phyloP scores from a whole-genome alignment of 2,888 invertebrate species.

The Scrobipalpa costella region DNA sequence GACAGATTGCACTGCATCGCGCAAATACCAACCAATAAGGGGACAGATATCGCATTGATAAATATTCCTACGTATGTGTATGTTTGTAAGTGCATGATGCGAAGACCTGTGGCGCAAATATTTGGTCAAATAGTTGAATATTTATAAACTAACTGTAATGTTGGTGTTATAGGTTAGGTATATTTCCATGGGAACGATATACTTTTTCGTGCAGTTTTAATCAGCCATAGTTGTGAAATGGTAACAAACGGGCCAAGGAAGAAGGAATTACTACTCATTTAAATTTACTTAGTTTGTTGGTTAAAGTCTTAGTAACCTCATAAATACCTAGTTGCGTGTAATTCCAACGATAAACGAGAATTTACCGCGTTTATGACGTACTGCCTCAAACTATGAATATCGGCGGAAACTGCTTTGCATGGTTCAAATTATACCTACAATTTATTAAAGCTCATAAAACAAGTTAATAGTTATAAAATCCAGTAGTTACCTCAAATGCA shows the following conservation, averaged over 20 bases:
- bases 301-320: neutral
- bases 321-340: neutral
- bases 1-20: slow-evolving; percentile 24
- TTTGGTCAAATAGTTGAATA: neutral
- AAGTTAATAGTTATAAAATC: no score
- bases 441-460: no score
- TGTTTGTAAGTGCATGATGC: slow-evolving; percentile 2
- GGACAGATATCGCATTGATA: slow-evolving; percentile 4
- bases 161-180: neutral
- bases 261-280: no score
- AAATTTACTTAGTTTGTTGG: no score
- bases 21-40: neutral
- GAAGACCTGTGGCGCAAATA: neutral
- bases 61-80: neutral
- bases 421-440: no score
- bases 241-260: no score
- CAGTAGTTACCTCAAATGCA: no score
- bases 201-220: no score
- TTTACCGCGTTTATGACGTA: neutral
- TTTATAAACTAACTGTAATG: no score
- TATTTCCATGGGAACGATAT: neutral
- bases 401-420: neutral
- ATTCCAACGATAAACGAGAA: neutral
- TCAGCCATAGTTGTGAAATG: no score
- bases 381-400: neutral